Percentiles rank a stretch among this genome's conserved stretches.
Conservation (phyloP, 2,888 invertebrate genomes). For the Himalopsyche anomala region DNA sequence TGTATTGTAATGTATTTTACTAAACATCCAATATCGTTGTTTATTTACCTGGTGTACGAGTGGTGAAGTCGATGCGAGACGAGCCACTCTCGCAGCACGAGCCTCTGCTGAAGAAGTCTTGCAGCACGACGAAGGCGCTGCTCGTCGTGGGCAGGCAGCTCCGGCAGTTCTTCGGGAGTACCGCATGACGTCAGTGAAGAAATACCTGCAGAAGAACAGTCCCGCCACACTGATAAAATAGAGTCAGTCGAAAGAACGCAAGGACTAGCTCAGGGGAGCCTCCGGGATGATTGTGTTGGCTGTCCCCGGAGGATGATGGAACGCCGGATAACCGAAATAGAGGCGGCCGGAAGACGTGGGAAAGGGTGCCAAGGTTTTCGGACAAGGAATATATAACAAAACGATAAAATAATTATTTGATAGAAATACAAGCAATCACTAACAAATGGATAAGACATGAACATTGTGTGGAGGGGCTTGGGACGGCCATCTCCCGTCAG, state of each 20-base stretch:
- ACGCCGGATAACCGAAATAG: constrained; percentile 1
- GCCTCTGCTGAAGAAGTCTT: constrained; percentile 86
- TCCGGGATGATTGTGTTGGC: not conserved
- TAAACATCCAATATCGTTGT: not conserved
- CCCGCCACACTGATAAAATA: constrained; percentile 41
- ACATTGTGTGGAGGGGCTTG: too few relatives aligned
- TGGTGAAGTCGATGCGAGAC: constrained; percentile 84
- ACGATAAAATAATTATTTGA: too few relatives aligned
- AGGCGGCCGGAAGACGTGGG: constrained; percentile 29
- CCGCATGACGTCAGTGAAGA: constrained; percentile 90
- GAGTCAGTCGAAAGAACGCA: not conserved
- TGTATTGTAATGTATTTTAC: too few relatives aligned
- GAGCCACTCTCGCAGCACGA: constrained; percentile 91
- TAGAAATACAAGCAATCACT: too few relatives aligned
- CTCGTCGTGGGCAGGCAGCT: constrained; percentile 90
- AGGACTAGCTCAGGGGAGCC: constrained; percentile 7
- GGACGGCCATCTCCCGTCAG: too few relatives aligned
- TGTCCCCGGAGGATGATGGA: constrained; percentile 16
- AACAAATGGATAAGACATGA: too few relatives aligned
- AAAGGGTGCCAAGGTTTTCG: not conserved
- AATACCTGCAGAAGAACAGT: constrained; percentile 79
- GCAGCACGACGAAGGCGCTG: constrained; percentile 89
- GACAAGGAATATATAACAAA: too few relatives aligned
- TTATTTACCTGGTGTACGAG: constrained; percentile 81
- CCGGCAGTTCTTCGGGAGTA: constrained; percentile 86